Evolutionary conservation across 2,113 vertebrate species (phyloP).

Genomic region (Prunella fulvescens): DNA sequence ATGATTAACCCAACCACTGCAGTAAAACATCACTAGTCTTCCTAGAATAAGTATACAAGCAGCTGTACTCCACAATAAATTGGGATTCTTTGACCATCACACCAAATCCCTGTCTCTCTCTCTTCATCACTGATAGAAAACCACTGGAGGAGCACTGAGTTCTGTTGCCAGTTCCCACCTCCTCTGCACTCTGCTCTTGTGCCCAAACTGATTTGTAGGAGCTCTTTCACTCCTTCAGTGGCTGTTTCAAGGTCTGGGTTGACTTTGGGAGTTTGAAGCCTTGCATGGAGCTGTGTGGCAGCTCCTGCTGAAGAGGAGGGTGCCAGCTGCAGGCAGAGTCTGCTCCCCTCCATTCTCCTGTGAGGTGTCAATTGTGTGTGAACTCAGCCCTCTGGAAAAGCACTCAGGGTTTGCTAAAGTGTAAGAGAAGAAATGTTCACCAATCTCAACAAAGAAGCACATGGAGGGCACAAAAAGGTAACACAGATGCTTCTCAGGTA

Average conservation of each 20-base stretch:
- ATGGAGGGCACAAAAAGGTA: neutral
- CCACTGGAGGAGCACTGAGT: conserved; percentile 1
- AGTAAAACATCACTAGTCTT: neutral
- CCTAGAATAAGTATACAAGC: neutral
- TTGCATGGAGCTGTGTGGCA: neutral
- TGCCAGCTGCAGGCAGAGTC: neutral
- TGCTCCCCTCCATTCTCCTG: neutral
- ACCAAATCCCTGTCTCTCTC: neutral
- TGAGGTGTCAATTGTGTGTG: neutral
- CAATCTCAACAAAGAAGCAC: neutral
- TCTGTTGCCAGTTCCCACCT: neutral
- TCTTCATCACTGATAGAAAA: neutral
- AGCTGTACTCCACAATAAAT: neutral
- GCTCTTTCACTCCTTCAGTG: neutral
- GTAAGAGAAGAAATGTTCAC: neutral
- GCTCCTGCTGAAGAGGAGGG: neutral
- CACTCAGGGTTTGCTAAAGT: neutral
- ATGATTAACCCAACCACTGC: neutral
- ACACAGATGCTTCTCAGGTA: neutral
- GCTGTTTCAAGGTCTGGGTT: neutral
- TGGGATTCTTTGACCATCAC: neutral
- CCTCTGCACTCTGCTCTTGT: neutral
- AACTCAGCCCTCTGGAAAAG: neutral
- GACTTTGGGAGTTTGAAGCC: neutral
- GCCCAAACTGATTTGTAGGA: neutral